Evolutionary conservation across 2,888 invertebrate genomes (phyloP).

Genomic region (Lasioglossum marginatum): DNA sequence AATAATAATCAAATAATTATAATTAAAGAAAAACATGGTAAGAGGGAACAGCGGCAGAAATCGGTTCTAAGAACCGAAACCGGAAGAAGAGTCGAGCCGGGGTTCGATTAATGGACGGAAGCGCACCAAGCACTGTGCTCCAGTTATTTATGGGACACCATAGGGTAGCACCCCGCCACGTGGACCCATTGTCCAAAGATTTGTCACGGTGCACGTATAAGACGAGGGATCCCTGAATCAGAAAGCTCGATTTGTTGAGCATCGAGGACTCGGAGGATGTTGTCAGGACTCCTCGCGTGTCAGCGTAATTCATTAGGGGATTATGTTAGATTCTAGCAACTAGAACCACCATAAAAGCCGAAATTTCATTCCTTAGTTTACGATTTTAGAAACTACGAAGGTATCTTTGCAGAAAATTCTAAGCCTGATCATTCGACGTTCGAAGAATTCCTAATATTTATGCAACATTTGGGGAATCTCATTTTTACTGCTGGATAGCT

Average conservation of each 20-base stretch:
- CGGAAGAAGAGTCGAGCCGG: constrained; percentile 46
- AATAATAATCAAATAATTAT: neutral
- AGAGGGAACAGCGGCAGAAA: neutral
- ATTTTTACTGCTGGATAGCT: neutral
- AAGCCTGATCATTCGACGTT: no score
- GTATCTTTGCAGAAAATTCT: no score
- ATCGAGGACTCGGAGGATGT: neutral
- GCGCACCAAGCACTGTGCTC: constrained; percentile 45
- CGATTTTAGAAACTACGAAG: neutral
- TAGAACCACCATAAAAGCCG: no score
- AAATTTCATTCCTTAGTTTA: neutral
- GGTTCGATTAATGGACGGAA: constrained; percentile 72
- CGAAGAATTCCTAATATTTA: neutral
- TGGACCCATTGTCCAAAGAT: constrained; percentile 75
- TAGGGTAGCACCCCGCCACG: constrained; percentile 68
- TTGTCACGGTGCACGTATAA: constrained; percentile 75
- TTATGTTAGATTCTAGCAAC: neutral
- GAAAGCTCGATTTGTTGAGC: constrained; percentile 25
- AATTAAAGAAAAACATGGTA: neutral
- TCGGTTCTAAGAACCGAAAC: constrained; percentile 17
- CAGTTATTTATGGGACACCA: constrained; percentile 73
- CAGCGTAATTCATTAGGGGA: neutral
- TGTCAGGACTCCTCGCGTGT: neutral
- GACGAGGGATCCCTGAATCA: constrained; percentile 49
- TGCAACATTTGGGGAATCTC: neutral